Percentiles rank a stretch among this genome's conserved stretches.
phyloP scores from a whole-genome alignment of 2,113 vertebrate genomes.

The Stictonetta naevosa region DNA sequence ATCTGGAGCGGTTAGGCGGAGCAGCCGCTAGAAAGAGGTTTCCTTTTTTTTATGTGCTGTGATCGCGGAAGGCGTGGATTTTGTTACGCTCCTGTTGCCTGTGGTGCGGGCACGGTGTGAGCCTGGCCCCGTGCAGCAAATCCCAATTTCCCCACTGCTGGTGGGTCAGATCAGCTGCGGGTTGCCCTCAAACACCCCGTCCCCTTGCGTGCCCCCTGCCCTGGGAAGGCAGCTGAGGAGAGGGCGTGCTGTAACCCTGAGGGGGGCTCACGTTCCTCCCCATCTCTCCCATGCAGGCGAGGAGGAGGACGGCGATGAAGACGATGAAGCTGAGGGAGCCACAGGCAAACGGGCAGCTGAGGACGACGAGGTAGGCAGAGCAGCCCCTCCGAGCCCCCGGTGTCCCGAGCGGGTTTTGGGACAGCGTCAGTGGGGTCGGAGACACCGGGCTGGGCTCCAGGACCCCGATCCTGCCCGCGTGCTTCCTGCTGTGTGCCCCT shows the following conservation, averaged over 20 bases:
- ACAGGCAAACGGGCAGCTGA: slow-evolving; percentile 91
- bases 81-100: background rate
- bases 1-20: background rate
- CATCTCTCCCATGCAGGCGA: slow-evolving; percentile 76
- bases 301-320: slow-evolving; percentile 92
- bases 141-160: background rate
- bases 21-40: background rate
- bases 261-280: background rate
- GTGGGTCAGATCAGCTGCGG: background rate
- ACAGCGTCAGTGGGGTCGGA: rapidly evolving
- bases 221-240: background rate
- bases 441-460: rapidly evolving
- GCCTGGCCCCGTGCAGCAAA: rapidly evolving
- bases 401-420: background rate
- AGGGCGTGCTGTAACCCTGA: rapidly evolving
- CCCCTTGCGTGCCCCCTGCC: background rate
- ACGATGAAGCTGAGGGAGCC: slow-evolving; percentile 89
- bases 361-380: slow-evolving; percentile 85
- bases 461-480: rapidly evolving
- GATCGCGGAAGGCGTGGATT: background rate
- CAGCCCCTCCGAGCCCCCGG: rapidly evolving
- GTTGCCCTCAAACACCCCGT: rapidly evolving
- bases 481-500: background rate
- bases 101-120: background rate
- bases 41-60: background rate